Conservation (phyloP, 2,113 vertebrate genomes). For the Solenodon paradoxus region DNA sequence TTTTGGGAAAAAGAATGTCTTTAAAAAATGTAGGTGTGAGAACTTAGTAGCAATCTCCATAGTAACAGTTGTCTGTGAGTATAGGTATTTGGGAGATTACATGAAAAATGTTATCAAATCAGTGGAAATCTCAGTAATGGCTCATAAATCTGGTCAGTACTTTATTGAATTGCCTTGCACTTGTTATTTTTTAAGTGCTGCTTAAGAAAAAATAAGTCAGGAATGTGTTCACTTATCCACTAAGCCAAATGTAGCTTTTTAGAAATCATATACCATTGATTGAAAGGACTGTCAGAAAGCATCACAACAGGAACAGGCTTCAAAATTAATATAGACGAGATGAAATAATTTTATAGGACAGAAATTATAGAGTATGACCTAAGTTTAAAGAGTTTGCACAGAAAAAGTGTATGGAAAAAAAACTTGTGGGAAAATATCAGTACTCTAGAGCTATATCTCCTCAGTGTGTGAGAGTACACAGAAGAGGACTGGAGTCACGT, state of each 20-base stretch:
- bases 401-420: neutral
- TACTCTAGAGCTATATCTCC: neutral
- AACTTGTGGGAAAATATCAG: neutral
- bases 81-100: neutral
- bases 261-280: conserved; percentile 20
- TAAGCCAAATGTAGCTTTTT: conserved; percentile 27
- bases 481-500: neutral
- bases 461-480: neutral
- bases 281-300: conserved; percentile 6
- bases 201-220: conserved; percentile 19
- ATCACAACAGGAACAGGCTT: neutral
- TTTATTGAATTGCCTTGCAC: conserved; percentile 78
- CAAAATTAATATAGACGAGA: conserved; percentile 19
- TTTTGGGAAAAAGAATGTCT: neutral
- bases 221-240: neutral
- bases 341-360: conserved; percentile 20
- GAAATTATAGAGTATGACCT: neutral
- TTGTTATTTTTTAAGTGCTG: conserved; percentile 57
- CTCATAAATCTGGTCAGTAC: conserved; percentile 75
- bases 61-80: neutral
- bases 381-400: conserved; percentile 28
- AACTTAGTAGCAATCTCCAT: neutral
- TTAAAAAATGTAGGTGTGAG: neutral
- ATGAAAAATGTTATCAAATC: conserved; percentile 26
- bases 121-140: conserved; percentile 74